Evolutionary conservation across 2,888 invertebrate species (phyloP), one percentile per base, ranked within the genome.

Genomic region (Blera fallax): DNA sequence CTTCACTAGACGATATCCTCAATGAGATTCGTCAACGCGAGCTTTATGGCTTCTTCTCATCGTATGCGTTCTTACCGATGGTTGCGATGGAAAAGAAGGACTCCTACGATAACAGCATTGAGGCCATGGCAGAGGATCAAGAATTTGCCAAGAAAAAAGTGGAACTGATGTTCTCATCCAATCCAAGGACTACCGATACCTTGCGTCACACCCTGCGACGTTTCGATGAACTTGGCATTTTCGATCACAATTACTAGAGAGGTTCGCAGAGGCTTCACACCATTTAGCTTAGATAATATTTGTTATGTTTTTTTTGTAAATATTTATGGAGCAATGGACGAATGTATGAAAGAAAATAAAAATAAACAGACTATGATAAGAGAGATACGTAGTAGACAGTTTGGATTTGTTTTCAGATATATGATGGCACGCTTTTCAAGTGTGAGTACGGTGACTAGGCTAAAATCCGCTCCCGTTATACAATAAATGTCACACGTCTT

Each of bases 81-180:
- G 90, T 92, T 3, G 90, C 92, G 50, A 91, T 91, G 92, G 88
- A 87, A 5, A 91, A 91, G 81, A 90, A 91, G 87, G 91, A 91
- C 65, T 91, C 91, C 2, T 89, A 77, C 16, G 91, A 91, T 64
- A 91, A 90, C 40, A 91, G 90, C 87, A 88, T 91, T 50, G 91
- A 91, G 87, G 90, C 90, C 0, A 80, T 91, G 7, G 89, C 90
- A 21, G 64, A 64, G 3, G 88, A 91, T 60, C 87, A 89, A 64
- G 91, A 90, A 6, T 90, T 90, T 64, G 91, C 90, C 56, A 89
- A 88, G 14, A 90, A 90, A 82, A 91, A 91, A 84, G 90, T 91
- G 0, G 89, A 91, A 72, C 72, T 89, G 50, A 91, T 91, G 91
- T 91, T 91, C 88, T 84, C 90, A 40, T 91, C 91, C 1, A 91